Base-by-base conservation (phyloP, 2,797 vertebrate species). In the Pseudocheirus occidentalis region DNA sequence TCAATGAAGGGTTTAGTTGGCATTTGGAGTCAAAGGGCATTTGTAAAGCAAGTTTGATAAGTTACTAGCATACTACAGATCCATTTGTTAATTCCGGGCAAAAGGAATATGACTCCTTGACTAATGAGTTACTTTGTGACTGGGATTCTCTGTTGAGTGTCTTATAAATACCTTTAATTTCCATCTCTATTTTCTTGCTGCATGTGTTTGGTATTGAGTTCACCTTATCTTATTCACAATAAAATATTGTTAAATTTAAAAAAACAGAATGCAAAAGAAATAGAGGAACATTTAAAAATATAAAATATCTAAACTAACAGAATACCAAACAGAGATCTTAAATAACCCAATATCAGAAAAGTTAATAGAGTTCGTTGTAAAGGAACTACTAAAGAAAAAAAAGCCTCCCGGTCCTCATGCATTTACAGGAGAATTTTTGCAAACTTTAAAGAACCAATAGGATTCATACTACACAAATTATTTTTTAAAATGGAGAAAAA, bases 221-320 rank as follows among this genome's bases (percentile, higher is more conserved):
- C 97, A 94, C 96, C 94, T 98, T 97, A 66, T 97, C 96, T 94
- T 96, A 46, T 93, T 97, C 94, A 95, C 59, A 98, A 98, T 98
- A 98, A 98, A 81, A 99, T 96, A 94, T 97, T 96, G 81, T 93
- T 96, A 96, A 96, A 97, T 93, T 55, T 31, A 27, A 4, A 53
- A 53, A 53, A 53, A 53, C 54, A 55, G 53, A 56, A 27, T 21
- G 5, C 5, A 57, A 57, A 57, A 57, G 56, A 27, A 55, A 55
- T 55, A 55, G 24, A 57, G 55, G 55, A 56, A 56, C 56, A 57
- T 27, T 57, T 57, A 57, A 27, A 57, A 27, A 57, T 57, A 57
- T 57, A 53, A 53, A 53, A 53, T 53, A 53, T 3, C 58, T 29
- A 31, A 59, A 29, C 9, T 31, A 59, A 59, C 2, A 31, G 28